Evolutionary conservation across 2,797 vertebrate species (phyloP).

Genomic region (Rhinophrynus dorsalis): DNA sequence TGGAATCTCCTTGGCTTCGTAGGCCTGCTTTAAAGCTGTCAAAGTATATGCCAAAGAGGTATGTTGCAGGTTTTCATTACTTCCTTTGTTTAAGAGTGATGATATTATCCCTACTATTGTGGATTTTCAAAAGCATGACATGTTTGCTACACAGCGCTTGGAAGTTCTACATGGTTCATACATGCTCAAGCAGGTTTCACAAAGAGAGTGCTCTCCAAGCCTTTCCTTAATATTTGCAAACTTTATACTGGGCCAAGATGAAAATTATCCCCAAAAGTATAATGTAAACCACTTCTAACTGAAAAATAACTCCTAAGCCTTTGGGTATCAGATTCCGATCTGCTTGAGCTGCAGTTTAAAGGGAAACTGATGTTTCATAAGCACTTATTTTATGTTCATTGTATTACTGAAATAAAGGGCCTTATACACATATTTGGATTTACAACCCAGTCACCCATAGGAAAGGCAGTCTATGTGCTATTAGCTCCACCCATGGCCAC

Average conservation of each 20-base stretch:
- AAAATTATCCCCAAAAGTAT: constrained; percentile 40
- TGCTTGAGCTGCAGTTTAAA: background rate
- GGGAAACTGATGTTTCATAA: no score
- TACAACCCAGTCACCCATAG: no score
- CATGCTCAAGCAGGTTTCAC: constrained; percentile 33
- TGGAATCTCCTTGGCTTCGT: constrained; percentile 29
- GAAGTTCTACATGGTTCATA: constrained; percentile 9
- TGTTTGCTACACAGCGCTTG: constrained; percentile 34
- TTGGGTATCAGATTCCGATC: constrained; percentile 9
- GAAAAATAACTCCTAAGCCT: background rate
- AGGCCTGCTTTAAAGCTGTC: constrained; percentile 39
- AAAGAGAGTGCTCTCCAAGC: constrained; percentile 9
- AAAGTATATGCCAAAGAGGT: constrained; percentile 27
- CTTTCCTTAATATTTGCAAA: constrained; percentile 39
- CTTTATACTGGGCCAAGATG: constrained; percentile 24
- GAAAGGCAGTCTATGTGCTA: no score
- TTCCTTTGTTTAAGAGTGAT: constrained; percentile 32
- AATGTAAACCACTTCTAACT: constrained; percentile 16
- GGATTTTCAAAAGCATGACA: constrained; percentile 43
- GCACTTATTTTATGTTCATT: no score
- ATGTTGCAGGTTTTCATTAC: constrained; percentile 44
- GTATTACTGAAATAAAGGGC: no score
- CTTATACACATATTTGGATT: no score
- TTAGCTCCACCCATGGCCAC: no score
- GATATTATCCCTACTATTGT: constrained; percentile 43